These are phyloP conservation scores for Melanotaenia duboulayi DNA, from an alignment of 2,113 vertebrate species.

Conservation along the genomic window DNA sequence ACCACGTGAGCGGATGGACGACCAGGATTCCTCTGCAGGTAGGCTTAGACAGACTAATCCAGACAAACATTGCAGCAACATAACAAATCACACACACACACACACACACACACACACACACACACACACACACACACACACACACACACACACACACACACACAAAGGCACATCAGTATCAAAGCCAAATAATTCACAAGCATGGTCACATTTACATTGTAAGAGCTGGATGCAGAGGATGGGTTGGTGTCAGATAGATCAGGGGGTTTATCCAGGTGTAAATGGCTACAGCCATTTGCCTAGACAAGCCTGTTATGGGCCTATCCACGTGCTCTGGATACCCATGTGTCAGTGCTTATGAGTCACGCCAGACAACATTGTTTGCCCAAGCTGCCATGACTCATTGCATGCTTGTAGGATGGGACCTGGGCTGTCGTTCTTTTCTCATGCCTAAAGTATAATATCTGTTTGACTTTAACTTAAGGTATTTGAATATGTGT, in stretches of 20 bases:
- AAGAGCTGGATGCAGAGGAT: background rate
- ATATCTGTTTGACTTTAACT: constrained; percentile 55
- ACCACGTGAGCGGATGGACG: constrained; percentile 54
- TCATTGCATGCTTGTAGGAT: constrained; percentile 58
- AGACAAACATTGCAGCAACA: background rate
- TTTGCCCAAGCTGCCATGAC: constrained; percentile 67
- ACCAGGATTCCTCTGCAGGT: constrained; percentile 55
- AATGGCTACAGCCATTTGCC: constrained; percentile 50
- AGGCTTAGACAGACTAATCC: constrained; percentile 11
- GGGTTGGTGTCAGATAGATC: constrained; percentile 12
- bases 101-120: too few relatives aligned
- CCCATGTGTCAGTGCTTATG: constrained; percentile 67
- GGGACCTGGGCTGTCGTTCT: constrained; percentile 42
- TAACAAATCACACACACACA: background rate
- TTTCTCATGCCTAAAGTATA: constrained; percentile 62
- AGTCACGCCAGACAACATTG: constrained; percentile 70
- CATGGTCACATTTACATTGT: constrained; percentile 4
- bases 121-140: too few relatives aligned
- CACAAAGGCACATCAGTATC: background rate
- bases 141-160: background rate
- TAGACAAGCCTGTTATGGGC: constrained; percentile 55
- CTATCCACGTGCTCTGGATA: constrained; percentile 70
- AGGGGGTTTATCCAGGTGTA: constrained; percentile 50
- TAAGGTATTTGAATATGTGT: constrained; percentile 16
- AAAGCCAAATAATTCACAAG: background rate